Conservation (phyloP, 2,113 vertebrate species). For the Shinisaurus crocodilurus region DNA sequence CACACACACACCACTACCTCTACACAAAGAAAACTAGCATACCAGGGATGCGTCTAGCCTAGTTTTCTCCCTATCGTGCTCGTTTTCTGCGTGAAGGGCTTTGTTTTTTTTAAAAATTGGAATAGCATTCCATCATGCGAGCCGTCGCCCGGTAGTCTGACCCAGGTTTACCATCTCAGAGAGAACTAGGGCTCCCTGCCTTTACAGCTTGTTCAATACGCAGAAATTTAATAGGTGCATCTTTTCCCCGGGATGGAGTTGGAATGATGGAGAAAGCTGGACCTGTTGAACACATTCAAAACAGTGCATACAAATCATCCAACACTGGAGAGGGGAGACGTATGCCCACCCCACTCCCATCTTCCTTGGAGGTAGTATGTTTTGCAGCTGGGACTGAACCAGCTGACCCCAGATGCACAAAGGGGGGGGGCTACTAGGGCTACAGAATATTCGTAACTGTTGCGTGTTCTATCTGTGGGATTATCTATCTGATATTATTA, state of each 20-base stretch:
- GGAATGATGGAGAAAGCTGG: not conserved
- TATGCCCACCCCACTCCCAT: too few species aligned
- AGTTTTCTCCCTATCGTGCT: not conserved
- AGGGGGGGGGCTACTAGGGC: not conserved
- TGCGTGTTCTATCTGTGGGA: too few species aligned
- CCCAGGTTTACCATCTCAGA: too few species aligned
- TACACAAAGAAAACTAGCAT: not conserved
- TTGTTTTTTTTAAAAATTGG: not conserved
- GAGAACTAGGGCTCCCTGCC: not conserved
- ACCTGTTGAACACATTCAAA: not conserved
- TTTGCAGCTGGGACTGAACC: not conserved
- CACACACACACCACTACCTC: not conserved
- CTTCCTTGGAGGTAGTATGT: too few species aligned
- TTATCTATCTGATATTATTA: too few species aligned
- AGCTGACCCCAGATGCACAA: not conserved
- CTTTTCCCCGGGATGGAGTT: not conserved
- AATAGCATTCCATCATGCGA: too few species aligned
- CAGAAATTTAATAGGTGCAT: not conserved
- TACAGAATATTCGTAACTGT: too few species aligned
- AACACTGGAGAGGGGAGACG: not conserved
- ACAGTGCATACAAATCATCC: not conserved
- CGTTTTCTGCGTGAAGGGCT: not conserved
- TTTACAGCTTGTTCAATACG: not conserved
- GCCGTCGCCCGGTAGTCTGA: too few species aligned
- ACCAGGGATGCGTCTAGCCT: not conserved